Evolutionary conservation across 2,797 vertebrate species (phyloP), one percentile per base, ranked within the genome.

Genomic region (Phoebastria nigripes): DNA sequence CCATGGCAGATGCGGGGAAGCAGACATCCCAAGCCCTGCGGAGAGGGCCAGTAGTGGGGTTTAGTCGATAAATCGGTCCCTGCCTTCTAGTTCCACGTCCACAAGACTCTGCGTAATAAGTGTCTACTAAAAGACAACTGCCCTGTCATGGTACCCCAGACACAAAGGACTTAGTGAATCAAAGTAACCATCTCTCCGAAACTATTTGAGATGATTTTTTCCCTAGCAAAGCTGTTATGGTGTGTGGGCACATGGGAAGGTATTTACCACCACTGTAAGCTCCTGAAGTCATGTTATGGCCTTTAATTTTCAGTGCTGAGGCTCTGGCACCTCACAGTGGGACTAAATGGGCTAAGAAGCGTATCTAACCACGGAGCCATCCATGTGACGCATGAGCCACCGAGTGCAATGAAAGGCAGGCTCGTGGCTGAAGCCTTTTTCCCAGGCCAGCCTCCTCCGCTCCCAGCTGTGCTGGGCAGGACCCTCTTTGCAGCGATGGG

Each of bases 381-480:
- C 69, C 26, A 1, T 21, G 67, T 91, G 93, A 96, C 49, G 72
- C 82, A 67, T 9, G 8, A 94, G 91, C 86, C 90, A 44, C 62
- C 7, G 4, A 42, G 89, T 1, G 81, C 90, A 52, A 26, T 33
- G 91, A 69, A 89, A 90, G 78, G 62, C 86, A 17, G 69, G 55
- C 90, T 70, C 1, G 4, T 56, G 91, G 89, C 79, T 58, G 11
- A 47, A 31, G 61, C 39, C 49, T 28, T 74, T 82, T 92, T 93
- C 87, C 93, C 87, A 71, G 47, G 66, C 17, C 58, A 17, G 70
- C 88, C 74, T 92, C 93, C 92, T 92, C 90, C 67, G 1, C 93
- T 93, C 61, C 90, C 96, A 97, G 94, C 96, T 96, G 92, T 90
- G 92, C 80, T 25, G 66, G 87, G 85, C 79, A 83, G 86, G 92